A percentile compares a stretch with the other conserved stretches of the same genome.
Evolutionary conservation across 2,797 vertebrate genomes (phyloP).

Genomic region (Simalia tracyae): DNA sequence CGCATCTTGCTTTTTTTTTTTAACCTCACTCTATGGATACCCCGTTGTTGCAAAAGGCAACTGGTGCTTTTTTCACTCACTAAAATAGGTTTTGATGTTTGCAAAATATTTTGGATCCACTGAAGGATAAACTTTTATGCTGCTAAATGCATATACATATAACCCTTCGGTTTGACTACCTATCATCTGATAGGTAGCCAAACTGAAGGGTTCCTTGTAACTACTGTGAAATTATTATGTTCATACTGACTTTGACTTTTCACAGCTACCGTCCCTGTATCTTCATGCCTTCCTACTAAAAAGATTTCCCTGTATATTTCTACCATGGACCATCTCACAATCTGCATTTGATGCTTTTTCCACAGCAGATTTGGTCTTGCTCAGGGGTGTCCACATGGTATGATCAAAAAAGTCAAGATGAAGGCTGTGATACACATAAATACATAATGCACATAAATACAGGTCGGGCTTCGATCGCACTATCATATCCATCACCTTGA

Average conservation of each 20-base stretch:
- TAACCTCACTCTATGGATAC: neutral
- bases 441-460: neutral
- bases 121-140: neutral
- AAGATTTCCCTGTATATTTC: neutral
- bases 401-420: neutral
- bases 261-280: neutral
- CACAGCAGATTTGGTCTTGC: neutral
- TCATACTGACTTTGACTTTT: neutral
- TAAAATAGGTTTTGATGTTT: neutral
- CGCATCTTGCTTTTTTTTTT: neutral
- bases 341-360: neutral
- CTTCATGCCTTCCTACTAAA: neutral
- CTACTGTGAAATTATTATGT: neutral
- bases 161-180: too few species aligned
- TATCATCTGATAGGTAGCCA: neutral
- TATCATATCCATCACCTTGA: neutral
- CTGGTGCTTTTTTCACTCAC: neutral
- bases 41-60: too few species aligned
- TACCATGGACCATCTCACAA: neutral
- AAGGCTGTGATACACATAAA: neutral
- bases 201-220: neutral
- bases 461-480: neutral
- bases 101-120: neutral
- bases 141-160: neutral
- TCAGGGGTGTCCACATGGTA: neutral